Base-by-base conservation (phyloP, 2,888 invertebrate genomes). In the Myopa testacea region DNA sequence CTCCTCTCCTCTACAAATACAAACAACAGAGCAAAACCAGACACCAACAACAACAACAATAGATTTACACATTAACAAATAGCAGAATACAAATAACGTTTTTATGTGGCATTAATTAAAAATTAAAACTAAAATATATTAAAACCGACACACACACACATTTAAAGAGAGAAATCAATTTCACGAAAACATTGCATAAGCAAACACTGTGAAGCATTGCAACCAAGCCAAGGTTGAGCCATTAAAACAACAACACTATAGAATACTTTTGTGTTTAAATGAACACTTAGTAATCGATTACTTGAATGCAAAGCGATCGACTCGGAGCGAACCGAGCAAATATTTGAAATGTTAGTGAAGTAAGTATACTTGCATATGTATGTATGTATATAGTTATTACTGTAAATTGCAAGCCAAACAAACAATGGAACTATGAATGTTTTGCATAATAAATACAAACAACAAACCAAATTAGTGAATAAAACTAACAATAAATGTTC, bases 171-270 rank as follows among this genome's bases (percentile, higher is more conserved):
- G 72, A 58, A 78, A 63, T 70, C 75, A 70, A 52, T 70, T 52
- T 40, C 16, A 40, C 40, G 12, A 34, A 34, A 52, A 45, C 19
- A 68, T 10, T 26, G 26, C 26, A 26, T 26, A 68, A 50, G 19
- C 70, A 52, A 67, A 37, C 67, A 16, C 37, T 37, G n/a, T 4
- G 40, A 78, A 73, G 63, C 55, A 45, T 8, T 63, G 45, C 69
- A 78, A 58, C n/a, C 19, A 77, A 60, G 65, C 40, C 58, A 37
- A 78, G 77, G 78, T 76, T 79, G 77, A 75, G 78, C 75, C 65
- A 78, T 40, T 69, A 77, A 55, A 72, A 79, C 67, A 75, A 73
- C 58, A 58, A 58, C 14, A 58, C 14, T 58, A 58, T n/a, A 58
- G 58, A n/a, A n/a, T 58, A 58, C 5, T 16, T 10, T 58, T n/a